A percentile compares a stretch with the other conserved stretches of the same genome.
These are phyloP conservation scores for Psilopsiagon aymara DNA, from an alignment of 2,113 vertebrate genomes.

Conservation along the genomic window DNA sequence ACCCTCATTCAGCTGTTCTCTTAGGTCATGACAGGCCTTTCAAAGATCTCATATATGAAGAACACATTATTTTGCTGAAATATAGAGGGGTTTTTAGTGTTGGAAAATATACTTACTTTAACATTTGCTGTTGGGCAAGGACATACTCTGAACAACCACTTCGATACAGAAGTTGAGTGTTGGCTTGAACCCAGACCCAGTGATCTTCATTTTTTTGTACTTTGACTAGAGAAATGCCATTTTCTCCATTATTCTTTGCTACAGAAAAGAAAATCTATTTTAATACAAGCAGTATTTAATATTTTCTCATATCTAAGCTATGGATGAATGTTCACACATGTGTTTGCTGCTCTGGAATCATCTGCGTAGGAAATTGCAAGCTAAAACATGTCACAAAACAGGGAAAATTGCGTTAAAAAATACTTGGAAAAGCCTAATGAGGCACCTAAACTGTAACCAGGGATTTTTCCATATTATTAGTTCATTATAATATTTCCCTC, in stretches of 20 bases:
- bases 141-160: slow-evolving; percentile 69
- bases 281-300: background rate
- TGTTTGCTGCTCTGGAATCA: background rate
- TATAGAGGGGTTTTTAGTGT: background rate
- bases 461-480: background rate
- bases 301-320: background rate
- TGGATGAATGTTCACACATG: background rate
- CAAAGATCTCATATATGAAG: background rate
- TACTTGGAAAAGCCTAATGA: background rate
- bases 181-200: slow-evolving; percentile 76
- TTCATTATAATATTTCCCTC: background rate
- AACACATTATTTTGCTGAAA: background rate
- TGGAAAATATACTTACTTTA: slow-evolving; percentile 72
- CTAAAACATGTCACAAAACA: background rate
- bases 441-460: background rate
- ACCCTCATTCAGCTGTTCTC: background rate
- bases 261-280: slow-evolving; percentile 6
- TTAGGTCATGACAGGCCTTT: background rate
- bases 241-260: slow-evolving; percentile 77
- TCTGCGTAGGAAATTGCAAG: background rate
- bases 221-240: slow-evolving; percentile 68
- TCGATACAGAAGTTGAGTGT: slow-evolving; percentile 70
- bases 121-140: slow-evolving; percentile 49
- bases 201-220: slow-evolving; percentile 71
- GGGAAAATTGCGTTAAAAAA: background rate